Conservation (phyloP, 2,113 vertebrate species). For the Tragulus kanchil region DNA sequence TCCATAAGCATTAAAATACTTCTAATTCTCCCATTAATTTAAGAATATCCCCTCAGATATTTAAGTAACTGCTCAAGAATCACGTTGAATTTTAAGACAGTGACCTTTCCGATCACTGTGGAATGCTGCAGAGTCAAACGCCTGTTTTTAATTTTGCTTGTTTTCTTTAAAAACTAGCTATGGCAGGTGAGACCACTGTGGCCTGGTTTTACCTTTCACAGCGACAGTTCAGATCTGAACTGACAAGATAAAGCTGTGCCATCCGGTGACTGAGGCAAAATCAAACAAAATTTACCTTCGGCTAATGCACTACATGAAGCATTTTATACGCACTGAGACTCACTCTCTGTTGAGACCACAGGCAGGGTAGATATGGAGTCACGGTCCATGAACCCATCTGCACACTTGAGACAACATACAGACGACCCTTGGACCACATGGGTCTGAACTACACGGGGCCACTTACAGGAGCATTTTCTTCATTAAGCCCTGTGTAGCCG, state of each 20-base stretch:
- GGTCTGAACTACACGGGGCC: not conserved
- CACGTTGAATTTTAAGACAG: not conserved
- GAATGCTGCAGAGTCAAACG: slow-evolving; percentile 1
- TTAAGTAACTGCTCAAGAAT: not conserved
- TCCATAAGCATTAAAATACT: not conserved
- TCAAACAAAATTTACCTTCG: not conserved
- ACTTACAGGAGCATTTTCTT: not conserved
- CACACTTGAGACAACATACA: not conserved
- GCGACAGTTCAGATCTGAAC: not conserved
- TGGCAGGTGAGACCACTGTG: not conserved
- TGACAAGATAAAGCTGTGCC: not conserved
- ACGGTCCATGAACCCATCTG: not conserved
- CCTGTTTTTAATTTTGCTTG: not conserved
- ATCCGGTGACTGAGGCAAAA: not conserved
- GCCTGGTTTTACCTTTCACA: not conserved
- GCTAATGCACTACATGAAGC: too few relatives aligned
- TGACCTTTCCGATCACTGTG: not conserved
- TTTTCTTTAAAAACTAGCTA: not conserved
- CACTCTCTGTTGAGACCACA: not conserved
- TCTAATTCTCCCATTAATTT: not conserved
- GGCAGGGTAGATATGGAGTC: not conserved
- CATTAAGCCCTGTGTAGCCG: not conserved
- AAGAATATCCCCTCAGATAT: not conserved
- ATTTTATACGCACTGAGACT: not conserved
- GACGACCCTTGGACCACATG: not conserved